These are phyloP conservation scores for Paramisgurnus dabryanus DNA, from an alignment of 2,113 vertebrate species.

Conservation along the genomic window DNA sequence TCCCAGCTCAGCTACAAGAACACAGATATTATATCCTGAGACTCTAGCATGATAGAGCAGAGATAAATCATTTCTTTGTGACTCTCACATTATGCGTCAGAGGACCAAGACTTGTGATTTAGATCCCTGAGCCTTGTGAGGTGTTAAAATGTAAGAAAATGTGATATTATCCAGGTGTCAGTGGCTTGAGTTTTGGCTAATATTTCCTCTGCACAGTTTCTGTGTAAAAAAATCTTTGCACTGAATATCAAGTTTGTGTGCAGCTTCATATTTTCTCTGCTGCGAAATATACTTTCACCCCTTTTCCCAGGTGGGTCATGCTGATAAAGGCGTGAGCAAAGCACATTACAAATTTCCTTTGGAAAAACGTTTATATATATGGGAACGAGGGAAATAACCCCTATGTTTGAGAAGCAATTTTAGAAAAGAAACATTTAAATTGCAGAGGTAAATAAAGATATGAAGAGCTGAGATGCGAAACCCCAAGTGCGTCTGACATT, in stretches of 20 bases:
- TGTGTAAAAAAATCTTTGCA: conserved; percentile 22
- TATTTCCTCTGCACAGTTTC: neutral
- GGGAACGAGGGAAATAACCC: neutral
- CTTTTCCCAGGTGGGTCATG: neutral
- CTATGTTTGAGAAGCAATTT: neutral
- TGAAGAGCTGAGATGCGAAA: too few relatives aligned
- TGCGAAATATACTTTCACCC: neutral
- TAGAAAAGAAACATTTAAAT: neutral
- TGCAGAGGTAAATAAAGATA: too few relatives aligned
- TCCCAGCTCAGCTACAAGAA: too few relatives aligned
- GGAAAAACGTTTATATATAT: neutral
- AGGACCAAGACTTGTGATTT: neutral
- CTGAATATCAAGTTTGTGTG: neutral
- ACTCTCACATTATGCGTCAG: neutral
- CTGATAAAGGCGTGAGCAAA: conserved; percentile 3
- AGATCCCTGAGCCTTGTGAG: conserved; percentile 2
- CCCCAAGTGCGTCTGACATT: too few relatives aligned
- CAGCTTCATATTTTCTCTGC: conserved; percentile 6
- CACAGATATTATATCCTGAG: neutral
- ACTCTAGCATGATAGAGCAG: conserved; percentile 1
- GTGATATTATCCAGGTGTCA: conserved; percentile 12
- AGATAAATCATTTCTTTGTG: conserved; percentile 10
- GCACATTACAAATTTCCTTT: conserved; percentile 2
- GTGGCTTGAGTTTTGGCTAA: neutral
- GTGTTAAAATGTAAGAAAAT: conserved; percentile 14